These are phyloP conservation scores for Carassius gibelio DNA, from an alignment of 2,113 vertebrate species.

Conservation along the genomic window DNA sequence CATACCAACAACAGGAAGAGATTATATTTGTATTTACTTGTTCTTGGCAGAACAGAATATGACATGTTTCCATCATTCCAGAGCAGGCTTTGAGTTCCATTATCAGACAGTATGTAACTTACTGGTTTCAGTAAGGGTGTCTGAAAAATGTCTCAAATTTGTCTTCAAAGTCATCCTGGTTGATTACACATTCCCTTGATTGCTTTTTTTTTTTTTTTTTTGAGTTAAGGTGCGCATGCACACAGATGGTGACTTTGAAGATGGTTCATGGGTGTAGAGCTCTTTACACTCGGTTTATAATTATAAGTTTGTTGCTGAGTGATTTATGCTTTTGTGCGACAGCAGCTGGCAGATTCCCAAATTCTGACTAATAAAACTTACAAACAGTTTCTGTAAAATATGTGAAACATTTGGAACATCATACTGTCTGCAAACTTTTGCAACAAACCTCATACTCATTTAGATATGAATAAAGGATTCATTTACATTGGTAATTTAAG, in stretches of 20 bases:
- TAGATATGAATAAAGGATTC: background rate
- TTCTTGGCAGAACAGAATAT: background rate
- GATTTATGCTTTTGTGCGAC: slow-evolving; percentile 40
- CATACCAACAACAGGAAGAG: background rate
- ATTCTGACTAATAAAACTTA: slow-evolving; percentile 34
- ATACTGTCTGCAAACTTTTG: background rate
- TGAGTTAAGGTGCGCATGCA: background rate
- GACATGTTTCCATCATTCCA: background rate
- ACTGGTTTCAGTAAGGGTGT: background rate
- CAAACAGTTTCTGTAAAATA: slow-evolving; percentile 27
- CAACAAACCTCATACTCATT: background rate
- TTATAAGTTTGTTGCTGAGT: slow-evolving; percentile 44
- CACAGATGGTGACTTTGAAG: slow-evolving; percentile 26
- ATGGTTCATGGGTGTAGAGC: background rate
- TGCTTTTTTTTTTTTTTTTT: too few relatives aligned
- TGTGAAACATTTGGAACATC: slow-evolving; percentile 1
- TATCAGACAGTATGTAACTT: background rate
- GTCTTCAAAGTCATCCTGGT: background rate
- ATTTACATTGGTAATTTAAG: background rate
- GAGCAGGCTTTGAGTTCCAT: background rate
- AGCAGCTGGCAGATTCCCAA: slow-evolving; percentile 48
- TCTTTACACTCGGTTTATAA: slow-evolving; percentile 38
- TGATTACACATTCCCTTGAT: background rate
- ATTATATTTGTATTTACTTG: background rate
- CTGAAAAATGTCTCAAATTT: background rate